Evolutionary conservation across 2,888 invertebrate species (phyloP).

Genomic region (Philhelius pedissequus): DNA sequence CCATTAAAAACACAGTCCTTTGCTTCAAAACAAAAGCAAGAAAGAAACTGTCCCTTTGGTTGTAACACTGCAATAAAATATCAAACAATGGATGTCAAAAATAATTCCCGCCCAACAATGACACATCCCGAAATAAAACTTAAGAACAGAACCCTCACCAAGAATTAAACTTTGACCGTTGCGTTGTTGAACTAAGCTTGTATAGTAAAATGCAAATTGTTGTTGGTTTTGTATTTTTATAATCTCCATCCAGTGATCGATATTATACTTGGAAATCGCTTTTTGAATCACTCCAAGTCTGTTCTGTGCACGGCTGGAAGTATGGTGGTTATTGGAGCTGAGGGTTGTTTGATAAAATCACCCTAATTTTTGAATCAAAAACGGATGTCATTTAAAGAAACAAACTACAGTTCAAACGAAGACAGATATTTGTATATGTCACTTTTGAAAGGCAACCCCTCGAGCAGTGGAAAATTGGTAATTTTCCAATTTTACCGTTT

Average conservation of each 20-base stretch:
- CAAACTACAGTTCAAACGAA: constrained; percentile 24
- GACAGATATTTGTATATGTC: constrained; percentile 45
- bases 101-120: constrained; percentile 35
- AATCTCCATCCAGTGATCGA: constrained; percentile 28
- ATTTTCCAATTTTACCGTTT: constrained; percentile 38
- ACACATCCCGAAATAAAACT: constrained; percentile 27
- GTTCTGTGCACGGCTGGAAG: neutral
- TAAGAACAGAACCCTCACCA: neutral
- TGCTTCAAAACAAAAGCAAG: neutral
- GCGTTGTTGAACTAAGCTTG: constrained; percentile 34
- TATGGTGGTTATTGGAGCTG: neutral
- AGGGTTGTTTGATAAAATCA: constrained; percentile 55
- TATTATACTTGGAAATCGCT: constrained; percentile 30
- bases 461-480: constrained; percentile 42
- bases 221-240: neutral
- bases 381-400: constrained; percentile 46
- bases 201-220: constrained; percentile 52
- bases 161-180: constrained; percentile 18
- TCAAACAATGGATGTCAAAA: constrained; percentile 25
- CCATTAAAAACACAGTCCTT: neutral
- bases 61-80: constrained; percentile 10
- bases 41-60: constrained; percentile 27
- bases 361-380: constrained; percentile 56
- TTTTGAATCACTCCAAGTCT: constrained; percentile 14
- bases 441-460: neutral